These are phyloP conservation scores for Harpagifer antarcticus DNA, from an alignment of 2,797 vertebrate species.

Conservation along the genomic window DNA sequence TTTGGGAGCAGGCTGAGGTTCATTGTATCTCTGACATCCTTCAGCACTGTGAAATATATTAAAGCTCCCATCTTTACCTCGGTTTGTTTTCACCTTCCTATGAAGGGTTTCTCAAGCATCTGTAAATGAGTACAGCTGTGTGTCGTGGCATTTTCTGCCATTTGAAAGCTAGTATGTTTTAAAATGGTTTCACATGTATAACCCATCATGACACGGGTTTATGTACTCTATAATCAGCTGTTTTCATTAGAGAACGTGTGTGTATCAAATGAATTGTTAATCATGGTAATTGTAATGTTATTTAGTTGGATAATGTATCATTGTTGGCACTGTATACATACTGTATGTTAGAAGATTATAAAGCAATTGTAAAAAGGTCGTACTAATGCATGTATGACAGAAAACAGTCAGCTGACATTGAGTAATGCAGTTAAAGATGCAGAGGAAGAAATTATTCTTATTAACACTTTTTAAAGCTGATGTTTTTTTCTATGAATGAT, in stretches of 20 bases:
- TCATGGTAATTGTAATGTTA: slow-evolving; percentile 82
- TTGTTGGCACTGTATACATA: slow-evolving; percentile 80
- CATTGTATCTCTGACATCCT: slow-evolving; percentile 39
- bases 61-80: slow-evolving; percentile 25
- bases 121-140: slow-evolving; percentile 66
- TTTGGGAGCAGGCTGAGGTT: slow-evolving; percentile 44
- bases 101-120: slow-evolving; percentile 27
- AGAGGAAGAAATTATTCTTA: slow-evolving; percentile 47
- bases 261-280: slow-evolving; percentile 81
- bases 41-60: slow-evolving; percentile 69
- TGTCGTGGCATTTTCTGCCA: slow-evolving; percentile 70
- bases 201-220: slow-evolving; percentile 74
- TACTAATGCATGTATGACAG: slow-evolving; percentile 48
- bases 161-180: slow-evolving; percentile 72
- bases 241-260: slow-evolving; percentile 86
- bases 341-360: slow-evolving; percentile 73
- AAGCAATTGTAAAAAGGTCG: slow-evolving; percentile 71
- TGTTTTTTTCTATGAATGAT: slow-evolving; percentile 56
- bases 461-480: slow-evolving; percentile 62
- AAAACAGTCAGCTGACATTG: slow-evolving; percentile 42
- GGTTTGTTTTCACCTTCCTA: slow-evolving; percentile 19
- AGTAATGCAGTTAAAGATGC: slow-evolving; percentile 38
- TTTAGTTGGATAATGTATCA: slow-evolving; percentile 83
- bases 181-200: slow-evolving; percentile 63
- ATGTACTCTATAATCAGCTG: slow-evolving; percentile 80